Base-by-base conservation (phyloP, 2,888 invertebrate genomes). In the Phyllotreta striolata region DNA sequence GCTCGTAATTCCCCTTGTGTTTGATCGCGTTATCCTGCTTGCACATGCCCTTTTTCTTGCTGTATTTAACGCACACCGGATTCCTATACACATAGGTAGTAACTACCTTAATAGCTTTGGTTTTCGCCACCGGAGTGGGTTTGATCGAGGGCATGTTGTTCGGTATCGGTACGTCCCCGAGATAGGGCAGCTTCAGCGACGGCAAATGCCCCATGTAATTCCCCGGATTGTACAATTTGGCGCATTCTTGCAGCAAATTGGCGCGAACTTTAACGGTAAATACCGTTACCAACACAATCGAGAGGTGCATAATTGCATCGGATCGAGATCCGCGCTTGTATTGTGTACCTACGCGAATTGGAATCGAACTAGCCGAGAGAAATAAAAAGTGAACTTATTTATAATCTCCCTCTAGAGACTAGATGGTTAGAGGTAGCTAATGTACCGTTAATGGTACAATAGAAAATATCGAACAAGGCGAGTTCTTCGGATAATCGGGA, bases 11-110 rank as follows among this genome's bases (percentile, higher is more conserved):
- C 2, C 70, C 69, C 62, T 68, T 72, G n/a, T 66, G 68, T 40
- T 64, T 70, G 51, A 66, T 64, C 6, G 49, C 40, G 37, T 70
- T 62, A 14, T 72, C 66, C 51, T 66, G 51, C 10, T 69, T 64
- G 55, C 75, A 74, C 56, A 74, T 73, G 41, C 69, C 63, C 57
- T 76, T 76, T 55, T 73, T 74, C 13, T 77, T 76, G 24, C 68
- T 74, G 43, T 76, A 73, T 72, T 80, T 81, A 38, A 81, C 76
- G 64, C 81, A 81, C 62, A 81, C 77, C 1, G 81, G 81, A 67
- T 77, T 80, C 63, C 72, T 78, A 59, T 75, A 77, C 2, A 81
- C 73, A 65, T 80, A 81, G 65, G 77, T 78, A 3, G 80, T 81
- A 34, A 79, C 77, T 4, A 81, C 71, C 58, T 72, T 78, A 38